These are phyloP conservation scores for Pelobates fuscus DNA, from an alignment of 2,113 vertebrate species.

Conservation along the genomic window DNA sequence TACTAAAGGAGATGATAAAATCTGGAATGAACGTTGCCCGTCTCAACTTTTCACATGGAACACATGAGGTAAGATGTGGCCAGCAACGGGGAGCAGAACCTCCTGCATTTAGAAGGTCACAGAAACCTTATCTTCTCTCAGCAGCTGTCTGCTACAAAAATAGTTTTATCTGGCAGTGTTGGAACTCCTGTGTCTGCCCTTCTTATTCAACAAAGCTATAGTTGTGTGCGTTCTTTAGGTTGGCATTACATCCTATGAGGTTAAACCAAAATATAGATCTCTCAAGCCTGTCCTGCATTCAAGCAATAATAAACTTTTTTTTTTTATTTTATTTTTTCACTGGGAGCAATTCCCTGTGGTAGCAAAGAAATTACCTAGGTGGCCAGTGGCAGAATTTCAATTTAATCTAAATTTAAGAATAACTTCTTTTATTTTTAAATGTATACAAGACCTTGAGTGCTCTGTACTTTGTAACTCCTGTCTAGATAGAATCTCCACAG, in stretches of 20 bases:
- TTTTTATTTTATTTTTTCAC: too few relatives aligned
- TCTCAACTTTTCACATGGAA: conserved; percentile 97
- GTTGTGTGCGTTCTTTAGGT: background rate
- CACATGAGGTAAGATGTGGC: conserved; percentile 81
- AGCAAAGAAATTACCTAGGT: too few relatives aligned
- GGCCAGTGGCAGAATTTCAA: too few relatives aligned
- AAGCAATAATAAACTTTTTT: too few relatives aligned
- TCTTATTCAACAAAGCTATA: background rate
- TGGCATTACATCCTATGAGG: background rate
- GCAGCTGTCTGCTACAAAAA: conserved; percentile 31
- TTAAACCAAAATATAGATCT: background rate
- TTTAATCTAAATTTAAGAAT: too few relatives aligned
- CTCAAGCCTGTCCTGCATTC: too few relatives aligned
- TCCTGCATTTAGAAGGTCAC: conserved; percentile 18
- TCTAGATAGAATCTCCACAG: too few relatives aligned
- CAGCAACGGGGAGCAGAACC: background rate
- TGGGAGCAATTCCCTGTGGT: too few relatives aligned
- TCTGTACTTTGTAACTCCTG: too few relatives aligned
- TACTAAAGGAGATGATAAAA: conserved; percentile 92
- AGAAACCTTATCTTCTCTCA: conserved; percentile 24
- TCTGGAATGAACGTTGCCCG: conserved; percentile 97
- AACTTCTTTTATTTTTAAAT: too few relatives aligned
- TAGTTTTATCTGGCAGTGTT: background rate
- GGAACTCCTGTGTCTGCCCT: background rate
- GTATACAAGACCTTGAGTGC: too few relatives aligned